Evolutionary conservation across 2,888 invertebrate genomes (phyloP).

Genomic region (Craniophora ligustri): DNA sequence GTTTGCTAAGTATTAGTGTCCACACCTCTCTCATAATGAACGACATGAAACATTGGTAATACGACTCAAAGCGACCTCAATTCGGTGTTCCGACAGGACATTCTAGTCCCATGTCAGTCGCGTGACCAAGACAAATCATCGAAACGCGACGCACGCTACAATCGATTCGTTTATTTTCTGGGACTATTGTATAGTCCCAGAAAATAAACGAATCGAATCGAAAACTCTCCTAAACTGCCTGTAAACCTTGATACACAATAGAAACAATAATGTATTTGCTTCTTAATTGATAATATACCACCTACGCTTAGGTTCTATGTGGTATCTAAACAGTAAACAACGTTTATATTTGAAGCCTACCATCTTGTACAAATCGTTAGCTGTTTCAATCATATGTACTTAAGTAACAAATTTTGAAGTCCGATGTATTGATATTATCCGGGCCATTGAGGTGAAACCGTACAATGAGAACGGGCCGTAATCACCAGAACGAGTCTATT

Average conservation of each 20-base stretch:
- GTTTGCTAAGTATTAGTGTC: not conserved
- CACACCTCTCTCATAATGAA: not conserved
- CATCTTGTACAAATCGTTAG: too few relatives aligned
- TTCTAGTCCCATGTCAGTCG: conserved; percentile 42
- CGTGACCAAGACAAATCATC: conserved; percentile 60
- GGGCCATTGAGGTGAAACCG: conserved; percentile 62
- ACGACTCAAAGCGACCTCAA: conserved; percentile 30
- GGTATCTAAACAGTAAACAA: not conserved
- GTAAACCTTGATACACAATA: conserved; percentile 34
- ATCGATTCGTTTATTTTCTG: conserved; percentile 49
- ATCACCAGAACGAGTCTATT: conserved; percentile 74
- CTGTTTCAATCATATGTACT: conserved; percentile 33
- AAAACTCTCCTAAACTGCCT: not conserved
- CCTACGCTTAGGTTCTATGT: not conserved
- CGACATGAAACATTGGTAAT: conserved; percentile 14
- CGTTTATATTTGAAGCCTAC: too few relatives aligned
- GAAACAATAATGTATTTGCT: conserved; percentile 27
- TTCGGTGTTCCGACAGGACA: conserved; percentile 42
- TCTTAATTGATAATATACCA: conserved; percentile 11
- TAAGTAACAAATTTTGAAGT: conserved; percentile 56
- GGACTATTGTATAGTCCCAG: conserved; percentile 2
- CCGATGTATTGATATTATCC: conserved; percentile 56
- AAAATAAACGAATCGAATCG: not conserved
- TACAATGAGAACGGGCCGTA: conserved; percentile 71
- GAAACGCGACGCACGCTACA: conserved; percentile 33